Conservation (phyloP, 2,797 vertebrate genomes). For the Sebastes trivittatus region DNA sequence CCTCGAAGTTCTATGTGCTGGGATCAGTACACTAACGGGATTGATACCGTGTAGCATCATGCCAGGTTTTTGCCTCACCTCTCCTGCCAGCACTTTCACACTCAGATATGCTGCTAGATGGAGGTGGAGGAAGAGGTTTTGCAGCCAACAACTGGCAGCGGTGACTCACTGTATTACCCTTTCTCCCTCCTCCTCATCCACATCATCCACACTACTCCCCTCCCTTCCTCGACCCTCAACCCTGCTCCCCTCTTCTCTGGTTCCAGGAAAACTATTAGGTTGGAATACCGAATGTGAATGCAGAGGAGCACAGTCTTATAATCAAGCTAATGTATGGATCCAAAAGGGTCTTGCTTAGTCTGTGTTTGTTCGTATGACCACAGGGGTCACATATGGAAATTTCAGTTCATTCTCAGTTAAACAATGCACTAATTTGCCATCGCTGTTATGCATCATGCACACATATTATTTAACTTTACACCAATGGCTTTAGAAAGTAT, state of each 20-base stretch:
- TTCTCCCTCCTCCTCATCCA: neutral
- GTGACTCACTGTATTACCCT: conserved; percentile 49
- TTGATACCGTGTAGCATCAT: neutral
- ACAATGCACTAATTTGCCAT: neutral
- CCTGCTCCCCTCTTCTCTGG: neutral
- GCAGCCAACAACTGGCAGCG: conserved; percentile 27
- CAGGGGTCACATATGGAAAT: neutral
- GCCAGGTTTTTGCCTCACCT: conserved; percentile 9
- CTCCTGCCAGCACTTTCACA: conserved; percentile 26
- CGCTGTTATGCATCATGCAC: neutral
- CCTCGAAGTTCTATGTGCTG: neutral
- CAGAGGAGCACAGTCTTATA: conserved; percentile 12
- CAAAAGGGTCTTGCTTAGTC: neutral
- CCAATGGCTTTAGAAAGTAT: neutral
- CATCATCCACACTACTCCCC: neutral
- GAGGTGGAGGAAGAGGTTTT: conserved; percentile 30
- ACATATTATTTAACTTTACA: neutral
- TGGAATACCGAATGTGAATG: conserved; percentile 21
- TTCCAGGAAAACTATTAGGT: conserved; percentile 38
- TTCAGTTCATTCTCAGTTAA: neutral
- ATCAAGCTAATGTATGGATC: conserved; percentile 40
- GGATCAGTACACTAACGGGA: neutral
- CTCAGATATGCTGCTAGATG: conserved; percentile 7
- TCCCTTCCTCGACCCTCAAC: neutral
- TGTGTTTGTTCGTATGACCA: neutral